Evolutionary conservation across 2,888 invertebrate genomes (phyloP).

Genomic region (Rotaria magnacalcarata): DNA sequence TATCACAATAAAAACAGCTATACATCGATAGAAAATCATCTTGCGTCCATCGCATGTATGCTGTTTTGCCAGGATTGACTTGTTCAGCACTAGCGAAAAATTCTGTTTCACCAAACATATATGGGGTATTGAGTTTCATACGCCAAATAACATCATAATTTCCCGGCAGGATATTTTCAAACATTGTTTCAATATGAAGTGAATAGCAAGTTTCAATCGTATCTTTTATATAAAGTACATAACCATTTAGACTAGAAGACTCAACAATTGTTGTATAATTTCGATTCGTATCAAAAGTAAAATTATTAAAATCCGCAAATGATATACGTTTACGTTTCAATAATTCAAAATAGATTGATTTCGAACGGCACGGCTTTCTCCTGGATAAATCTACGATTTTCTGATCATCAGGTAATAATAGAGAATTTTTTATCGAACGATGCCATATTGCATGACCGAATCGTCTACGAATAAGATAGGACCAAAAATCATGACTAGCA

Average conservation of each 20-base stretch:
- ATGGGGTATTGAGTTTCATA: neutral
- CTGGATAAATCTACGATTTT: neutral
- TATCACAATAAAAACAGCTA: constrained; percentile 24
- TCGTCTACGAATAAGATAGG: neutral
- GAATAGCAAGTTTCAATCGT: neutral
- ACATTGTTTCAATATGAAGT: neutral
- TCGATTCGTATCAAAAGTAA: constrained; percentile 24
- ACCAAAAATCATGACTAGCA: constrained; percentile 30
- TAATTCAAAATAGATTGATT: constrained; percentile 5
- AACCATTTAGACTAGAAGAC: neutral
- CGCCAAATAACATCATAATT: constrained; percentile 30
- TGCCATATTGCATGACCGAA: neutral
- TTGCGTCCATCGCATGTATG: constrained; percentile 11
- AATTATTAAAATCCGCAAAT: neutral
- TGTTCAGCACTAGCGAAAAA: constrained; percentile 25
- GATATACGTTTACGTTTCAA: neutral
- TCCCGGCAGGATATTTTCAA: constrained; percentile 13
- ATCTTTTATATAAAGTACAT: constrained; percentile 33
- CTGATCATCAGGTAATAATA: neutral
- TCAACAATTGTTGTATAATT: neutral
- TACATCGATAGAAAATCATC: neutral
- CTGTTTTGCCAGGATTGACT: neutral
- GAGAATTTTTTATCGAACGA: neutral
- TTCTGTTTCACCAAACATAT: neutral
- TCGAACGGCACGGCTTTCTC: neutral